Percentiles rank a stretch among this genome's conserved stretches.
These are phyloP conservation scores for Drosophila erecta DNA, from an alignment of 1,140 invertebrate species.

Conservation along the genomic window DNA sequence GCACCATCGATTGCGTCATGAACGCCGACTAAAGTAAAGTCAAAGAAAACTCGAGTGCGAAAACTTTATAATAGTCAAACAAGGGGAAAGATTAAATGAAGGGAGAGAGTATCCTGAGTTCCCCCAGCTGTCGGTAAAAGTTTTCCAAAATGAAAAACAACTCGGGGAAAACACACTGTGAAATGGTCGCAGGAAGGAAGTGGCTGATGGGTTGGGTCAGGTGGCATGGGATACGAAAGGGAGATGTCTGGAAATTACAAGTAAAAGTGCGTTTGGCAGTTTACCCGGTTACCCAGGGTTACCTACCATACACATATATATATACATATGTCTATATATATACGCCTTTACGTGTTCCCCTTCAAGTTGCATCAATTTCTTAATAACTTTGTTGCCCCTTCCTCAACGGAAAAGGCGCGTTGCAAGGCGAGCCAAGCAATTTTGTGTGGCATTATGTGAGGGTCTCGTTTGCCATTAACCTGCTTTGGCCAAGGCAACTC, in stretches of 20 bases:
- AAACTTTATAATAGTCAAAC: constrained; percentile 62
- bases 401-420: constrained; percentile 23
- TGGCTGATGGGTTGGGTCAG: constrained; percentile 49
- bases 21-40: not conserved
- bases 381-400: constrained; percentile 69
- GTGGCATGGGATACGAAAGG: constrained; percentile 4
- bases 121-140: constrained; percentile 34
- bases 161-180: constrained; percentile 33
- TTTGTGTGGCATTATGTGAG: constrained; percentile 79
- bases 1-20: constrained; percentile 14
- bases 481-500: constrained; percentile 46
- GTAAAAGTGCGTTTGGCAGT: constrained; percentile 73
- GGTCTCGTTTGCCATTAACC: constrained; percentile 77
- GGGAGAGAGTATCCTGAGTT: constrained; percentile 27
- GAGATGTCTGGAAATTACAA: constrained; percentile 56
- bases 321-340: constrained; percentile 1
- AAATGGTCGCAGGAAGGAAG: constrained; percentile 73
- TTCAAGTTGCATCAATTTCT: constrained; percentile 72
- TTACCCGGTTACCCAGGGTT: constrained; percentile 64
- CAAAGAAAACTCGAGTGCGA: constrained; percentile 36
- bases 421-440: constrained; percentile 60
- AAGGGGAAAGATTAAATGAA: constrained; percentile 12
- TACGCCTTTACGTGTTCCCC: constrained; percentile 3
- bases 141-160: constrained; percentile 59
- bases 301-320: constrained; percentile 4